Conservation (phyloP, 2,888 invertebrate genomes). For the Orgyia antiqua region DNA sequence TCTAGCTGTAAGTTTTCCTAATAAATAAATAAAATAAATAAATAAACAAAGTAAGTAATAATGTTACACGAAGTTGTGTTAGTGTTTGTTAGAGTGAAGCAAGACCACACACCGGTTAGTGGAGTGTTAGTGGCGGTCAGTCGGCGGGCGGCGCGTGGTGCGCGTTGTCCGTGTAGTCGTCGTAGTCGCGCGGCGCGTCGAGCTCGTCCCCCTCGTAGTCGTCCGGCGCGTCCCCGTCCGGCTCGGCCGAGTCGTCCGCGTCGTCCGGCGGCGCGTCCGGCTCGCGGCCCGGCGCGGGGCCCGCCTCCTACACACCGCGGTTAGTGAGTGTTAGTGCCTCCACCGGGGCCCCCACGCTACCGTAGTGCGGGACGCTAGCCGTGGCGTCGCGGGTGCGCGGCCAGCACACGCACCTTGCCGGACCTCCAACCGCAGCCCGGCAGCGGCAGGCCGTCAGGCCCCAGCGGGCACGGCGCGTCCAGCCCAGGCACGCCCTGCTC, state of each 20-base stretch:
- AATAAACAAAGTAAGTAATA: no score
- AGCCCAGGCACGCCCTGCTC: slow-evolving; percentile 98
- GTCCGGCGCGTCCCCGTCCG: slow-evolving; percentile 27
- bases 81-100: no score
- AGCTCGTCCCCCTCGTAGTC: slow-evolving; percentile 49
- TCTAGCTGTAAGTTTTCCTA: no score
- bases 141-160: slow-evolving; percentile 52
- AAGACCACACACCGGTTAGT: no score
- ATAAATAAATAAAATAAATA: no score
- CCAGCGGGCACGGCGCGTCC: slow-evolving; percentile 99
- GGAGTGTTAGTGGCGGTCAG: slow-evolving; percentile 39
- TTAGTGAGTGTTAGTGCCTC: not conserved
- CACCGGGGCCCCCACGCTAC: not conserved
- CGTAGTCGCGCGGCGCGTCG: slow-evolving; percentile 57
- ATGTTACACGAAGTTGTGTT: no score
- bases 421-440: slow-evolving; percentile 97
- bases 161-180: slow-evolving; percentile 69
- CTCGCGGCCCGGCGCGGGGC: slow-evolving; percentile 25
- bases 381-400: not conserved
- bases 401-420: slow-evolving; percentile 81
- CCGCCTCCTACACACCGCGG: slow-evolving; percentile 3
- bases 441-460: slow-evolving; percentile 95
- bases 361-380: no score
- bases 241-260: slow-evolving; percentile 26
- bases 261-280: slow-evolving; percentile 22